These are phyloP conservation scores for Montipora capricornis DNA, from an alignment of 64 coral and sea anemone species.

Conservation along the genomic window DNA sequence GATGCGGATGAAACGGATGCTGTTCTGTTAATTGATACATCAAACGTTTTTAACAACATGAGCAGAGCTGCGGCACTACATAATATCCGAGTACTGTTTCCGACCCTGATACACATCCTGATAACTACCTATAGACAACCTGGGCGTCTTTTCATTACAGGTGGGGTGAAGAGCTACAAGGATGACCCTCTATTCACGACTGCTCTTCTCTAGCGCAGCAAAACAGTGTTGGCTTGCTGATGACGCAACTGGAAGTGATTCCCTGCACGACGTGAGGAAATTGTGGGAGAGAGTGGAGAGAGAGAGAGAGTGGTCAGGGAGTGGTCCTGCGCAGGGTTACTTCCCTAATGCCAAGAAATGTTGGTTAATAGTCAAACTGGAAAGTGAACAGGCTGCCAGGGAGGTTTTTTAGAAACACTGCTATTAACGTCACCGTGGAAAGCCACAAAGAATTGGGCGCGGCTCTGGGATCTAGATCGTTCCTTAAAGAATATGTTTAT, in stretches of 20 bases:
- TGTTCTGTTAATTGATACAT: background rate
- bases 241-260: constrained; percentile 15
- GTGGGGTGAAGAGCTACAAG: background rate
- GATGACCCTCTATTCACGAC: too few species aligned
- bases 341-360: constrained; percentile 7
- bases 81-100: background rate
- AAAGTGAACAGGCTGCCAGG: background rate
- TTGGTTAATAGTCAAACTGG: background rate
- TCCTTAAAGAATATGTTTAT: background rate
- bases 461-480: background rate
- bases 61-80: constrained; percentile 14
- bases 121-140: background rate
- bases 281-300: background rate
- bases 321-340: background rate
- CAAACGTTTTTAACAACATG: constrained; percentile 6
- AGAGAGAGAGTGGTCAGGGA: background rate
- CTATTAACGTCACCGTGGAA: background rate
- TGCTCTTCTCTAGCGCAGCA: background rate
- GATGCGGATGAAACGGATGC: background rate
- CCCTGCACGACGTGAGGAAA: background rate
- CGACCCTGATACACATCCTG: background rate
- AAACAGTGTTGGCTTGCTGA: constrained; percentile 37
- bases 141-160: background rate
- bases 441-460: background rate
- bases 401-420: too few species aligned